Percentiles rank a stretch among this genome's conserved stretches.
Evolutionary conservation across 2,888 invertebrate genomes (phyloP).

Genomic region (Polymixis flavicincta): DNA sequence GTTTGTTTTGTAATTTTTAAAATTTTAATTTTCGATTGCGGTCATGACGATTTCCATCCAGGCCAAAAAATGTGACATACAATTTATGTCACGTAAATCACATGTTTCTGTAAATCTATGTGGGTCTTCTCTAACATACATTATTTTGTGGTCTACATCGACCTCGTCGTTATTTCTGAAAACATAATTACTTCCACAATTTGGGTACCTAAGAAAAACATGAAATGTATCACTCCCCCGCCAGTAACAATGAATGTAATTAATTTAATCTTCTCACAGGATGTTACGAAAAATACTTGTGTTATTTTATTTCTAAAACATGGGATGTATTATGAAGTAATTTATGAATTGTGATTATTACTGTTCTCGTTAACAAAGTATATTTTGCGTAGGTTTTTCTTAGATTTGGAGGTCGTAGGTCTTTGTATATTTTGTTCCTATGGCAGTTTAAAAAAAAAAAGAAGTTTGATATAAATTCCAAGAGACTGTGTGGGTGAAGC

Average conservation of each 20-base stretch:
- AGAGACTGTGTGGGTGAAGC: not conserved
- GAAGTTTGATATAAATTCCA: not conserved
- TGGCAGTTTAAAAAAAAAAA: not conserved
- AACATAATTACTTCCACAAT: conserved; percentile 59
- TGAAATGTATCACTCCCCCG: conserved; percentile 45
- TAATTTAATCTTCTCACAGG: conserved; percentile 44
- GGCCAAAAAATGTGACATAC: too few species aligned
- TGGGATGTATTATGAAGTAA: conserved; percentile 32
- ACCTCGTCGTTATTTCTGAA: conserved; percentile 49
- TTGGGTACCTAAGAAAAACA: conserved; percentile 56
- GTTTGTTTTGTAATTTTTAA: too few species aligned
- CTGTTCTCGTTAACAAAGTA: conserved; percentile 18
- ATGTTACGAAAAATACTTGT: conserved; percentile 33
- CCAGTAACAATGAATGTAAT: conserved; percentile 49
- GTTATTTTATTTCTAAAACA: conserved; percentile 25
- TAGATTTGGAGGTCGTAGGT: too few species aligned
- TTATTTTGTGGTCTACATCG: not conserved
- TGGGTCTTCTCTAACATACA: conserved; percentile 17
- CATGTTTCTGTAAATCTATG: too few species aligned
- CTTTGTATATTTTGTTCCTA: not conserved
- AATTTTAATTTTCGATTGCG: too few species aligned
- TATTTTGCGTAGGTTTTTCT: not conserved
- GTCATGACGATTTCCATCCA: too few species aligned
- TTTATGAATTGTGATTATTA: conserved; percentile 32
- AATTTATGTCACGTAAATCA: too few species aligned